These are phyloP conservation scores for Stenurella melanura DNA, from an alignment of 2,888 invertebrate species.

Conservation along the genomic window DNA sequence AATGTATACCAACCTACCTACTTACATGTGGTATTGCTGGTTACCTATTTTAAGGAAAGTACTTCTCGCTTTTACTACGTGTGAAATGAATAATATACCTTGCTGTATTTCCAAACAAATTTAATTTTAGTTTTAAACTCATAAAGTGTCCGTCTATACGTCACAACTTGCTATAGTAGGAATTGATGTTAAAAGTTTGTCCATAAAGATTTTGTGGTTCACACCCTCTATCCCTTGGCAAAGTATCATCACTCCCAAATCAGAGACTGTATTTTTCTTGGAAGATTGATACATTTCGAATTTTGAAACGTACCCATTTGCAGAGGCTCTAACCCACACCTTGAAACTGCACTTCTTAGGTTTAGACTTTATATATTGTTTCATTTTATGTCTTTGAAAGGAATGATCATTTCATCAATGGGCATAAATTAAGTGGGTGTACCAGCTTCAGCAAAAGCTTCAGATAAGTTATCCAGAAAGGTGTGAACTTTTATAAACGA, in stretches of 20 bases:
- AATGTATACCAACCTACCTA: too few species aligned
- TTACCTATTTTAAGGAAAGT: too few species aligned
- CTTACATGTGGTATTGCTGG: too few species aligned
- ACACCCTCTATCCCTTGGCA: too few species aligned
- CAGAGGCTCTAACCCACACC: conserved; percentile 35
- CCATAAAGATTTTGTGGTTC: conserved; percentile 40
- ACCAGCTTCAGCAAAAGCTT: conserved; percentile 28
- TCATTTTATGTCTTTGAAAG: conserved; percentile 18
- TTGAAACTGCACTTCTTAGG: conserved; percentile 37
- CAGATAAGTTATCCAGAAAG: not conserved
- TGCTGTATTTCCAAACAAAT: too few species aligned
- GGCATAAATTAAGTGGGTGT: conserved; percentile 13
- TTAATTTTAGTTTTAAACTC: too few species aligned
- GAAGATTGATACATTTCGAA: conserved; percentile 40
- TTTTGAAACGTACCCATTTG: conserved; percentile 42
- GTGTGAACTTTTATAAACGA: conserved; percentile 22
- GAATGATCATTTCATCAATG: too few species aligned
- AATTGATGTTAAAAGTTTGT: conserved; percentile 32
- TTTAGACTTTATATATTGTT: conserved; percentile 37
- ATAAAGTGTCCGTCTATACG: too few species aligned
- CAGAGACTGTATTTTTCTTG: too few species aligned
- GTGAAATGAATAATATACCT: too few species aligned
- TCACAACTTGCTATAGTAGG: conserved; percentile 7
- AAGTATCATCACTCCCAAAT: conserved; percentile 25
- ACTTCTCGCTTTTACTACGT: too few species aligned